phyloP scores from a whole-genome alignment of 2,113 vertebrate genomes.

The Gracilinanus agilis region DNA sequence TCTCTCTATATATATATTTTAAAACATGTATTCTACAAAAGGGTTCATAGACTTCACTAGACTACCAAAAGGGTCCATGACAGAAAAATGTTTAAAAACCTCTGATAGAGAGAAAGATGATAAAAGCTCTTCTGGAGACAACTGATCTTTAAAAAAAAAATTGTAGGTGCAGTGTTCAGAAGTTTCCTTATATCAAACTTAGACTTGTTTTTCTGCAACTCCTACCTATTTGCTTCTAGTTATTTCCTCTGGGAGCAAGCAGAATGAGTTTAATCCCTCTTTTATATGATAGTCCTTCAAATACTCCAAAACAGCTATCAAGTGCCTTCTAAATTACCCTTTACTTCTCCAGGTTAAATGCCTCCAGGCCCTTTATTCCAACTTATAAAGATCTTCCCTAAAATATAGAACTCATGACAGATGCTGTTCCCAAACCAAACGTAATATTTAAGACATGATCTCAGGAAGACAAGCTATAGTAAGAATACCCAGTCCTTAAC shows the following conservation, averaged over 20 bases:
- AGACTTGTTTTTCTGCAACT: background rate
- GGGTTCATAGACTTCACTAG: background rate
- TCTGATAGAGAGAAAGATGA: background rate
- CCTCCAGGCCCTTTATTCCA: background rate
- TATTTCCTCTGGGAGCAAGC: constrained; percentile 1
- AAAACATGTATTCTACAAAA: background rate
- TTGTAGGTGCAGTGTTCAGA: background rate
- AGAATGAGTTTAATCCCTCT: background rate
- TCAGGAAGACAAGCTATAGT: background rate
- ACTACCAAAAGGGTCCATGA: no score
- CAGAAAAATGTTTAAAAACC: background rate
- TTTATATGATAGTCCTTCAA: background rate
- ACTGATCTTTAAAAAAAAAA: no score
- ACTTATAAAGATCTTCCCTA: background rate
- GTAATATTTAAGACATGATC: background rate
- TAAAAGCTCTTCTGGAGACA: background rate
- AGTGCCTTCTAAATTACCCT: background rate
- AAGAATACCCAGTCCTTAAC: background rate
- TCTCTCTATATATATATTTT: background rate
- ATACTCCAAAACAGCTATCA: background rate
- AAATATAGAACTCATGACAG: background rate
- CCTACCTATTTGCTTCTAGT: background rate
- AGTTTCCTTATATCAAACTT: background rate
- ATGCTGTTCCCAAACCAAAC: background rate
- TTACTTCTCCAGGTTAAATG: background rate